phyloP scores from a whole-genome alignment of 2,797 vertebrate species.

The Gila robusta region DNA sequence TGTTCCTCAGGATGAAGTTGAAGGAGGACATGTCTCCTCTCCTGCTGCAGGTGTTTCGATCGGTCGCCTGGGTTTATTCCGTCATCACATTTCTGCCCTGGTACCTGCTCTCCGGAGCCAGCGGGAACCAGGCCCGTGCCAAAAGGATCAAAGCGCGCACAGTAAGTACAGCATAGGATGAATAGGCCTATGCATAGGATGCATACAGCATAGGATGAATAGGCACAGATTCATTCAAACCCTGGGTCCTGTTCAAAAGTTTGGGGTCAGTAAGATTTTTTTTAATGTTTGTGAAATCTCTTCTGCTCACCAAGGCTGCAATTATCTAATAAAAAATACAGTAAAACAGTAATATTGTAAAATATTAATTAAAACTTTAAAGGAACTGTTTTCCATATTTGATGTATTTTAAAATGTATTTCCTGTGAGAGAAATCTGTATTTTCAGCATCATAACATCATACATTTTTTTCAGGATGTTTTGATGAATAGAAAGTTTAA shows the following conservation, averaged over 20 bases:
- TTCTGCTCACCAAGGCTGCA: neutral
- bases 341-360: neutral
- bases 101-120: conserved; percentile 91
- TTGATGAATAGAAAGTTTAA: neutral
- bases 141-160: conserved; percentile 88
- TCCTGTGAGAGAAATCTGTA: no score
- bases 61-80: conserved; percentile 90
- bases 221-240: neutral
- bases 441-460: no score
- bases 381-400: no score
- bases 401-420: no score
- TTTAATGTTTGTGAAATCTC: neutral
- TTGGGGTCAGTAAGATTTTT: neutral
- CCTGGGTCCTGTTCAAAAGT: neutral
- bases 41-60: conserved; percentile 91
- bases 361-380: no score
- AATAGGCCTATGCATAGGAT: no score
- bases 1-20: conserved; percentile 86
- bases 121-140: conserved; percentile 80
- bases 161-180: conserved; percentile 63
- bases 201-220: neutral
- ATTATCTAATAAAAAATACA: neutral
- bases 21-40: conserved; percentile 95
- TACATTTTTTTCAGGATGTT: neutral
- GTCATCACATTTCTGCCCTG: conserved; percentile 94